Evolutionary conservation across 2,113 vertebrate genomes (phyloP).

Genomic region (Stegastes partitus): DNA sequence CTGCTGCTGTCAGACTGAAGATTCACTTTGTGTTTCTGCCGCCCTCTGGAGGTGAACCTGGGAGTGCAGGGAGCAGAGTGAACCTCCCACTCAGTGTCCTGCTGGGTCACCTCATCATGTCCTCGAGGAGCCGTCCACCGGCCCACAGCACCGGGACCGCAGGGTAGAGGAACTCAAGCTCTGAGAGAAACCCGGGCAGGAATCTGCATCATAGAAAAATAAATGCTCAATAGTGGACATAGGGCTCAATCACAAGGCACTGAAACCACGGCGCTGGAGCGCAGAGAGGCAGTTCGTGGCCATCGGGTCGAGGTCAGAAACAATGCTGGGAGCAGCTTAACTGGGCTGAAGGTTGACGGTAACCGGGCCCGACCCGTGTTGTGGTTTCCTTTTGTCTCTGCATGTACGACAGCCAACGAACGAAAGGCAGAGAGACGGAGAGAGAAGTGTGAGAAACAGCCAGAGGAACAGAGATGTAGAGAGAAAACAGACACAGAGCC

Average conservation of each 20-base stretch:
- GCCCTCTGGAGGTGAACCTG: not conserved
- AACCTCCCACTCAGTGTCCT: slow-evolving; percentile 8
- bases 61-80: not conserved
- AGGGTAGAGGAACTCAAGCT: slow-evolving; percentile 12
- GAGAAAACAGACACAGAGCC: slow-evolving; percentile 39
- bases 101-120: slow-evolving; percentile 14
- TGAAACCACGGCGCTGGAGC: slow-evolving; percentile 10
- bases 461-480: slow-evolving; percentile 43
- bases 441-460: slow-evolving; percentile 13
- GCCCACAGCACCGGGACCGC: not conserved
- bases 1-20: not conserved
- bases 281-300: slow-evolving; percentile 15
- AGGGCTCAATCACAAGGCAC: not conserved
- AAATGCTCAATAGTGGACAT: not conserved
- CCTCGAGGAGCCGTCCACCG: slow-evolving; percentile 2
- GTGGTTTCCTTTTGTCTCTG: slow-evolving; percentile 61
- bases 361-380: slow-evolving; percentile 58
- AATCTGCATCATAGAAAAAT: not conserved
- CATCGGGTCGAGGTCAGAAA: slow-evolving; percentile 18
- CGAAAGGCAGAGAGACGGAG: slow-evolving; percentile 3
- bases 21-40: not conserved
- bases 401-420: slow-evolving; percentile 28
- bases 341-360: slow-evolving; percentile 57
- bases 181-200: not conserved
- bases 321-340: slow-evolving; percentile 41